Evolutionary conservation across 2,113 vertebrate species (phyloP).

Genomic region (Heliornis fulica): DNA sequence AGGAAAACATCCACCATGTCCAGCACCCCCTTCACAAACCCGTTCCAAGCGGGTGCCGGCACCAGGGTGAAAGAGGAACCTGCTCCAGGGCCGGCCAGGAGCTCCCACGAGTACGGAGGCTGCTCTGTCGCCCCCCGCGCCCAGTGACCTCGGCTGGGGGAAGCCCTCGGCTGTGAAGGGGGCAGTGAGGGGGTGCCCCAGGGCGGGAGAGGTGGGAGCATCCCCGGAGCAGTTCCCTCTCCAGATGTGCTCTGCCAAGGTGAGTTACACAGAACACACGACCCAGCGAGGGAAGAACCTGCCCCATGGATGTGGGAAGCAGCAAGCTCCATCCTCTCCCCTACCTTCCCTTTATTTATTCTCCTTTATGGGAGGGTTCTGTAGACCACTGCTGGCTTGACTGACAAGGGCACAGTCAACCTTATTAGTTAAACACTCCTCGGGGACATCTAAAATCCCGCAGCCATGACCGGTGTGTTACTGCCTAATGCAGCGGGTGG

Average conservation of each 20-base stretch:
- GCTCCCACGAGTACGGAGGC: too few relatives aligned
- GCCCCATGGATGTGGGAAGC: background rate
- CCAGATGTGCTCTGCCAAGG: background rate
- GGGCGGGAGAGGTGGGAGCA: background rate
- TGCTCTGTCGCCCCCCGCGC: too few relatives aligned
- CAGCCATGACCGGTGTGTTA: background rate
- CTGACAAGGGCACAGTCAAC: background rate
- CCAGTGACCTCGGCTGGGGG: accelerated
- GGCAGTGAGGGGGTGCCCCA: background rate
- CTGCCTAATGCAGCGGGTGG: background rate
- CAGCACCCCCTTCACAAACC: background rate
- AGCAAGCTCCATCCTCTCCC: background rate
- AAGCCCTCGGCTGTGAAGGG: background rate
- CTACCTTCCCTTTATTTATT: background rate
- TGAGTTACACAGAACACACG: background rate
- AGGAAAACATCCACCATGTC: background rate
- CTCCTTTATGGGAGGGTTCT: background rate
- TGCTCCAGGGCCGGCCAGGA: too few relatives aligned
- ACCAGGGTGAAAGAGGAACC: background rate
- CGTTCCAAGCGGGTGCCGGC: background rate
- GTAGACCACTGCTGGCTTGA: background rate
- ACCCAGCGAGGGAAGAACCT: background rate
- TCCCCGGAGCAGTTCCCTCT: background rate
- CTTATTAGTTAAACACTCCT: constrained; percentile 13
- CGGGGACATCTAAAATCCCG: background rate